Conservation (phyloP, 2,888 invertebrate species). For the Napeogenes inachia region DNA sequence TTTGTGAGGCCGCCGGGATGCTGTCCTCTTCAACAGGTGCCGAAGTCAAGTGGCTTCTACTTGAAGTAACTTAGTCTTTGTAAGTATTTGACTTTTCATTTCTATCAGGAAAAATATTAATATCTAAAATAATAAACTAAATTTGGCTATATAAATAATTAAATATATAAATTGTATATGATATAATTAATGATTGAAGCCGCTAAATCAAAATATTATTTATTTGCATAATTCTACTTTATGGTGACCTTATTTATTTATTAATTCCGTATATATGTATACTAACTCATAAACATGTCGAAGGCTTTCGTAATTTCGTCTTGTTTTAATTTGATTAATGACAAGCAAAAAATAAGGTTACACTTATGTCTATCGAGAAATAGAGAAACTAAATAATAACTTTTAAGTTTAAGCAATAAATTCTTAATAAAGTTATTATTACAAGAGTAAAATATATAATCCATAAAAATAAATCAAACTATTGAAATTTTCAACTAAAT, state of each 20-base stretch:
- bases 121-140: too few relatives aligned
- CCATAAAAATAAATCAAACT: too few relatives aligned
- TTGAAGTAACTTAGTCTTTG: neutral
- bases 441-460: too few relatives aligned
- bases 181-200: slow-evolving; percentile 17
- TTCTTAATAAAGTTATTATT: too few relatives aligned
- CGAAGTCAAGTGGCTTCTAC: neutral
- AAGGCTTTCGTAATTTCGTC: slow-evolving; percentile 12
- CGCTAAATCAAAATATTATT: slow-evolving; percentile 26
- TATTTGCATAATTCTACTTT: slow-evolving; percentile 24
- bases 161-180: slow-evolving; percentile 8
- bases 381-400: too few relatives aligned
- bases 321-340: slow-evolving; percentile 1
- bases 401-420: too few relatives aligned
- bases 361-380: too few relatives aligned
- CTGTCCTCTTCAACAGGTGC: slow-evolving; percentile 8
- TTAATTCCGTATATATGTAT: slow-evolving; percentile 25
- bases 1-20: slow-evolving; percentile 16
- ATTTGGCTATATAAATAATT: slow-evolving; percentile 8
- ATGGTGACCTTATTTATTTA: slow-evolving; percentile 29
- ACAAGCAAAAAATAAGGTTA: neutral
- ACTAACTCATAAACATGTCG: slow-evolving; percentile 34
- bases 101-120: neutral
- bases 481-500: too few relatives aligned
- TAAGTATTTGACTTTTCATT: neutral